Evolutionary conservation across 2,888 invertebrate genomes (phyloP).

Genomic region (Mycalesis mineus): DNA sequence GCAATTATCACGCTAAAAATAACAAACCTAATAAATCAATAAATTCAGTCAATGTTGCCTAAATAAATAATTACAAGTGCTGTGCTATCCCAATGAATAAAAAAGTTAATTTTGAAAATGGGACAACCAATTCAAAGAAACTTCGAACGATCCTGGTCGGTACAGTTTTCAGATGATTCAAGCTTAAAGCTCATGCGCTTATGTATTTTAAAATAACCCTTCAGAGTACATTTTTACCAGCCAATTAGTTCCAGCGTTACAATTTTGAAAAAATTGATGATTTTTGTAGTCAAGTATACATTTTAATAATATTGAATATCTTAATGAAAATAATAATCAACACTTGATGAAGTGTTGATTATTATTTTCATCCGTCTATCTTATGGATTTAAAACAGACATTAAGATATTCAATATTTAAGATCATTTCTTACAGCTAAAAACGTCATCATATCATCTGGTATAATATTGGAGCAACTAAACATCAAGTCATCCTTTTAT

Average conservation of each 20-base stretch:
- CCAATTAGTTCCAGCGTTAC: constrained; percentile 12
- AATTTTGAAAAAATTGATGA: background rate
- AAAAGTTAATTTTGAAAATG: background rate
- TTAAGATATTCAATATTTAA: background rate
- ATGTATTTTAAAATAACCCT: background rate
- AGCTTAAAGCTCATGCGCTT: constrained; percentile 6
- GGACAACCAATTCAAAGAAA: background rate
- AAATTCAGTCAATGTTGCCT: too few relatives aligned
- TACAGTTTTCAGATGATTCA: constrained; percentile 12
- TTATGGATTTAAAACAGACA: too few relatives aligned
- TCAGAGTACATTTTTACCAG: background rate
- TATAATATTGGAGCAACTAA: background rate
- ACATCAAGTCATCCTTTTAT: too few relatives aligned
- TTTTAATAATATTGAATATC: constrained; percentile 12
- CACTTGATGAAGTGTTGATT: too few relatives aligned
- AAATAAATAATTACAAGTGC: too few relatives aligned
- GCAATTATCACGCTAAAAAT: too few relatives aligned
- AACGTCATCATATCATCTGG: background rate
- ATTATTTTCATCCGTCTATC: too few relatives aligned
- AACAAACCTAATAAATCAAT: too few relatives aligned
- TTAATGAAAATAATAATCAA: background rate
- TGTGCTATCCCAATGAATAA: background rate
- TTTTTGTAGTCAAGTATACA: background rate
- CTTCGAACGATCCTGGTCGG: constrained; percentile 3
- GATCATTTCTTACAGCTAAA: background rate